These are phyloP conservation scores for Chrysochloris asiatica DNA, from an alignment of 2,113 vertebrate species.

Conservation along the genomic window DNA sequence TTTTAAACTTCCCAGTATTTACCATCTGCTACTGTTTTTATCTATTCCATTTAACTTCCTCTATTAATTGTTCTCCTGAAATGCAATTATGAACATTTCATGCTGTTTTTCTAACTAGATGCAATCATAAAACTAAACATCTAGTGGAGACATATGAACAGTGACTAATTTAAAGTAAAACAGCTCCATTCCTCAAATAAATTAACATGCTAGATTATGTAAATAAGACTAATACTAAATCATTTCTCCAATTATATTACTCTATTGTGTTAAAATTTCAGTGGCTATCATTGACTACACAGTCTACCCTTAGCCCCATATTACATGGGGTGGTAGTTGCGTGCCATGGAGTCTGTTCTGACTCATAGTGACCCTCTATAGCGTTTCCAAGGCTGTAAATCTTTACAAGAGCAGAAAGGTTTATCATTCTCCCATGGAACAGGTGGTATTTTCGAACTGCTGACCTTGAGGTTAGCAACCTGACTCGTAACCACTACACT, in stretches of 20 bases:
- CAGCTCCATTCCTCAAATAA: not conserved
- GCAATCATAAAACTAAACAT: slow-evolving; percentile 48
- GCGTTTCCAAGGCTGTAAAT: too few relatives aligned
- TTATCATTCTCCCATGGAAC: too few relatives aligned
- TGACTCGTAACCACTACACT: too few relatives aligned
- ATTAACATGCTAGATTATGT: not conserved
- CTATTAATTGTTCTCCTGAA: slow-evolving; percentile 55
- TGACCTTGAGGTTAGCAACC: too few relatives aligned
- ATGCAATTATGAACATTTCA: slow-evolving; percentile 27
- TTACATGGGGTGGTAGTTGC: too few relatives aligned
- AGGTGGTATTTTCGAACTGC: too few relatives aligned
- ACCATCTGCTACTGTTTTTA: slow-evolving; percentile 65
- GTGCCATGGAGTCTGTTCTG: too few relatives aligned
- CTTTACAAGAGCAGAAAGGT: too few relatives aligned
- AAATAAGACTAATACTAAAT: slow-evolving; percentile 1
- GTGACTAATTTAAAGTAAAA: not conserved
- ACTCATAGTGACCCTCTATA: too few relatives aligned
- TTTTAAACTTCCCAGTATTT: slow-evolving; percentile 59
- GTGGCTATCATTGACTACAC: not conserved
- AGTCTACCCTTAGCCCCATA: not conserved
- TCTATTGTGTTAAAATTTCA: not conserved
- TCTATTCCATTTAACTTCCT: slow-evolving; percentile 53
- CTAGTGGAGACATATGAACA: not conserved
- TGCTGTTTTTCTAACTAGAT: slow-evolving; percentile 33
- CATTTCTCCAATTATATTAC: not conserved